Evolutionary conservation across 1,140 invertebrate genomes (phyloP).

Genomic region (Parapsyche elsis): DNA sequence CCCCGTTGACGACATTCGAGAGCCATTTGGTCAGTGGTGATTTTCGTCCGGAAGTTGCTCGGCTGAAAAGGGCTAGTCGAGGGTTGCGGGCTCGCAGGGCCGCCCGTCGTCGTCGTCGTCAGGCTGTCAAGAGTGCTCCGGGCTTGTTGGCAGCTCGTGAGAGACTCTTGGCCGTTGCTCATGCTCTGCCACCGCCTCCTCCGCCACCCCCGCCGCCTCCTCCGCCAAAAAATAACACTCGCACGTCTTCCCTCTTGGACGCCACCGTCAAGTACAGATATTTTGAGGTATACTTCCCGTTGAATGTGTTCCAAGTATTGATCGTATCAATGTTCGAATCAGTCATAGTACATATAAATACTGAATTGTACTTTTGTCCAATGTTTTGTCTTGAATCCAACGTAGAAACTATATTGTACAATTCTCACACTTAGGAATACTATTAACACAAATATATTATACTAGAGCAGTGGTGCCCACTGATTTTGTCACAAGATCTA

Average conservation of each 20-base stretch:
- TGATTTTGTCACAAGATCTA: no score
- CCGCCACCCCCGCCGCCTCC: slow-evolving; percentile 62
- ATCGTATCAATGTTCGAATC: no score
- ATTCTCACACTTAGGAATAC: no score
- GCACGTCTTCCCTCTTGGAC: slow-evolving; percentile 61
- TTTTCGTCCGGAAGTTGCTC: slow-evolving; percentile 67
- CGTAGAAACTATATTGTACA: no score
- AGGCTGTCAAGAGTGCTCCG: slow-evolving; percentile 58
- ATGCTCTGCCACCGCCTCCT: slow-evolving; percentile 66
- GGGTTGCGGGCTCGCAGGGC: slow-evolving; percentile 9
- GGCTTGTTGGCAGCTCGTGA: slow-evolving; percentile 74
- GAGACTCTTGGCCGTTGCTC: slow-evolving; percentile 70
- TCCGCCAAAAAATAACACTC: slow-evolving; percentile 54
- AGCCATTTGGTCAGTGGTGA: slow-evolving; percentile 72
- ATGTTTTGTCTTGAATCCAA: no score
- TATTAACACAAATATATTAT: no score
- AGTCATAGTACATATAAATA: no score
- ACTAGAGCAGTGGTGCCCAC: no score
- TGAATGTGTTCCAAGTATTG: no score
- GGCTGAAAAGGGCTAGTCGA: slow-evolving; percentile 57
- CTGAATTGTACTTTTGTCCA: no score
- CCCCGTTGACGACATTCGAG: slow-evolving; percentile 72
- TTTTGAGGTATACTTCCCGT: slow-evolving; percentile 49
- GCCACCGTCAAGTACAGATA: slow-evolving; percentile 61
- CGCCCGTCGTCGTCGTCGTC: slow-evolving; percentile 21